These are phyloP conservation scores for Helicoverpa zea DNA, from an alignment of 1,140 invertebrate genomes.

Conservation along the genomic window DNA sequence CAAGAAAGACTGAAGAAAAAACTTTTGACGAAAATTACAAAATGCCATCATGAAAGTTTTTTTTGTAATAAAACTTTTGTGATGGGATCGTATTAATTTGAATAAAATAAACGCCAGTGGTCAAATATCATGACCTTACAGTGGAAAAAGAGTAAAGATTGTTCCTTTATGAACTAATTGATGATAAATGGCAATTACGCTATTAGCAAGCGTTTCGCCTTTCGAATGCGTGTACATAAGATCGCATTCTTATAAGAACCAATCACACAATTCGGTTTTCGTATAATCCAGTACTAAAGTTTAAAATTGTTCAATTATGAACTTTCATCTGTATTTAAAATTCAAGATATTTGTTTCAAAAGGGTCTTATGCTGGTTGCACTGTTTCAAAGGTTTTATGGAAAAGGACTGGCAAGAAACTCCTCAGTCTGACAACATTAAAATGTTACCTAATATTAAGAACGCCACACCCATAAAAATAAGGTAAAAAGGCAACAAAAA, in stretches of 20 bases:
- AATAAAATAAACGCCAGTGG: conserved; percentile 17
- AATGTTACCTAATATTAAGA: conserved; percentile 1
- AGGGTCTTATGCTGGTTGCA: no score
- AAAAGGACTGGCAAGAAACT: no score
- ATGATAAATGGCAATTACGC: background rate
- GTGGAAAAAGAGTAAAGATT: background rate
- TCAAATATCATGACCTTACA: background rate
- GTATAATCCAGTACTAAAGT: no score
- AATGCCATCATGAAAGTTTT: background rate
- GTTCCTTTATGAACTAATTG: background rate
- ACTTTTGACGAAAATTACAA: background rate
- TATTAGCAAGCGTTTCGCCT: background rate
- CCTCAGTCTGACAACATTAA: no score
- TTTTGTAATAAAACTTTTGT: conserved; percentile 41
- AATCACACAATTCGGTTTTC: no score
- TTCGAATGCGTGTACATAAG: no score
- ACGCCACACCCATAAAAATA: conserved; percentile 13
- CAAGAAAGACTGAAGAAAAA: conserved; percentile 7
- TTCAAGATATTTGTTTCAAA: no score
- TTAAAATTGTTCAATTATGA: no score
- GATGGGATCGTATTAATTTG: conserved; percentile 36
- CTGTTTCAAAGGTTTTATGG: no score
- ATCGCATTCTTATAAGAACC: no score
- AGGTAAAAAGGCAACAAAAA: conserved; percentile 26
- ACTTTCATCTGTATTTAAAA: no score